Evolutionary conservation across 2,888 invertebrate species (phyloP).

Genomic region (Dendrolimus pini): DNA sequence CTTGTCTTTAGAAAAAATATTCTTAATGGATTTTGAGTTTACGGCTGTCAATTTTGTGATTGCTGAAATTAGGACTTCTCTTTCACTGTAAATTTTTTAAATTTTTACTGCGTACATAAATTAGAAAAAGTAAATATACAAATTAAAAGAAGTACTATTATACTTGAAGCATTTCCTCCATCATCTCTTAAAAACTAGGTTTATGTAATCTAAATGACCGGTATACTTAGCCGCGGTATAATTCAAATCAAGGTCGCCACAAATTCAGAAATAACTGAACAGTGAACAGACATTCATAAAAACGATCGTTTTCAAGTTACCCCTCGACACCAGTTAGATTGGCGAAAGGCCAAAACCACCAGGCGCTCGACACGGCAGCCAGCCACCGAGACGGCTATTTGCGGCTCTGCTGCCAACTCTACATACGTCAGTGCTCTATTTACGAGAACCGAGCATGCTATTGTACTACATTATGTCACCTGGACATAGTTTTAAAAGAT

Average conservation of each 20-base stretch:
- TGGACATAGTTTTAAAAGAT: conserved; percentile 39
- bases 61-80: too few relatives aligned
- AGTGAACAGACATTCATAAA: conserved; percentile 66
- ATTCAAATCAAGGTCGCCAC: conserved; percentile 59
- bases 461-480: conserved; percentile 67
- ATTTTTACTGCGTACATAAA: too few relatives aligned
- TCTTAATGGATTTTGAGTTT: too few relatives aligned
- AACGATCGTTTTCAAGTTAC: conserved; percentile 64
- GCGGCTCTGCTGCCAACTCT: conserved; percentile 54
- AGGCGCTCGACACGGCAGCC: conserved; percentile 57
- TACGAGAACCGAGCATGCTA: conserved; percentile 51
- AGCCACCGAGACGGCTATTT: conserved; percentile 63
- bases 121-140: too few relatives aligned
- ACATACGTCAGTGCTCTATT: conserved; percentile 69
- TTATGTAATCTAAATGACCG: conserved; percentile 4
- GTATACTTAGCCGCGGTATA: conserved; percentile 7
- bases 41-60: too few relatives aligned
- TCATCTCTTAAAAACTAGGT: too few relatives aligned
- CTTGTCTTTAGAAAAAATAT: too few relatives aligned
- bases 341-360: conserved; percentile 56
- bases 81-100: too few relatives aligned
- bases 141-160: too few relatives aligned
- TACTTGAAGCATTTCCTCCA: too few relatives aligned
- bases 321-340: conserved; percentile 42
- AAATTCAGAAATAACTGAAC: conserved; percentile 62